phyloP scores from a whole-genome alignment of 2,113 vertebrate species.

The Myiopsitta monachus region DNA sequence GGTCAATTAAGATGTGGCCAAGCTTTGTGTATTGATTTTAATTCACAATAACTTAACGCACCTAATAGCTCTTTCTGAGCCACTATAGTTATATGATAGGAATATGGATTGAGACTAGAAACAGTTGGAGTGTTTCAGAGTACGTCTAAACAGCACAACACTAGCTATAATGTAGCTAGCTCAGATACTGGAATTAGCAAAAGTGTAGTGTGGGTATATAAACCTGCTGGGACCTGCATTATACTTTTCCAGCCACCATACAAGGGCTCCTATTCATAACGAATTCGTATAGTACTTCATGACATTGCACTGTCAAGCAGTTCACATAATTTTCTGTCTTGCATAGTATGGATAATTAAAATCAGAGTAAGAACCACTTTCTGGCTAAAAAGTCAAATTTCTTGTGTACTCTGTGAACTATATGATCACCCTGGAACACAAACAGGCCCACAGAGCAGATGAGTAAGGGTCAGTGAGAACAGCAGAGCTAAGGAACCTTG shows the following conservation, averaged over 20 bases:
- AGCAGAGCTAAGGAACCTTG: neutral
- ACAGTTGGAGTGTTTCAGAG: neutral
- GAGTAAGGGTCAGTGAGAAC: neutral
- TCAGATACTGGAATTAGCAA: neutral
- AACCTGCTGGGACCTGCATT: neutral
- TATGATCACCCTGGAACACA: neutral
- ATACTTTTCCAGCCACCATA: neutral
- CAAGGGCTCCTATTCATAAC: neutral
- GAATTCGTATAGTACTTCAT: neutral
- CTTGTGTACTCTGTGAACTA: neutral
- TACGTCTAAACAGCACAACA: neutral
- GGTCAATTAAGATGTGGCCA: neutral
- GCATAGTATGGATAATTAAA: neutral
- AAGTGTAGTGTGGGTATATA: neutral
- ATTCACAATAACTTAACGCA: conserved; percentile 22
- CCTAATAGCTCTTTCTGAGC: conserved; percentile 20
- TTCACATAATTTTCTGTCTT: neutral
- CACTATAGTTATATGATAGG: neutral
- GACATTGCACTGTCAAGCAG: neutral
- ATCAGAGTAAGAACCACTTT: neutral
- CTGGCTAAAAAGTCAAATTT: neutral
- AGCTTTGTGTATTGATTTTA: conserved; percentile 45
- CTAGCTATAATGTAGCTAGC: neutral
- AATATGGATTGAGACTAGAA: neutral
- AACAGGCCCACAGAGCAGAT: neutral